Percentiles rank a stretch among this genome's conserved stretches.
phyloP scores from a whole-genome alignment of 2,113 vertebrate species.

The Rhinichthys klamathensis region DNA sequence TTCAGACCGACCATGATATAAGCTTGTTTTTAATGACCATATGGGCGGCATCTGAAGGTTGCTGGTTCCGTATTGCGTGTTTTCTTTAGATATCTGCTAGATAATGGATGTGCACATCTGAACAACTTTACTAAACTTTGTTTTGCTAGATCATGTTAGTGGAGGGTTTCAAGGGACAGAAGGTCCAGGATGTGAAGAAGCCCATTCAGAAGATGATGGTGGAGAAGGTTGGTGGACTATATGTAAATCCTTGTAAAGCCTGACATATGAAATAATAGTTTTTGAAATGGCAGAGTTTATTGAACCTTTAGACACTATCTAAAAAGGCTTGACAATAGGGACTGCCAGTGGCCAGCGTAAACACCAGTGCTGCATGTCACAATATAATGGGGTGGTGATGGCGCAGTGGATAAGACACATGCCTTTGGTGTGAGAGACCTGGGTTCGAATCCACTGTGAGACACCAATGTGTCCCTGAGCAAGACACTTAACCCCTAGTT shows the following conservation, averaged over 20 bases:
- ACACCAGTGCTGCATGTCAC: too few relatives aligned
- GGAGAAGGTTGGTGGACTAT: conserved; percentile 71
- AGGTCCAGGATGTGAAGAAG: conserved; percentile 95
- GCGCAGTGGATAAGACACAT: too few relatives aligned
- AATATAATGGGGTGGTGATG: too few relatives aligned
- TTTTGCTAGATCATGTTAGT: conserved; percentile 89
- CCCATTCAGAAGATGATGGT: conserved; percentile 91
- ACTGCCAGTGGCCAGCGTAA: too few relatives aligned
- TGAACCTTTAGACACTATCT: too few relatives aligned
- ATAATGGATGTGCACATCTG: background rate
- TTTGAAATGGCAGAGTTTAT: background rate
- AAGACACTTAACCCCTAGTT: too few relatives aligned
- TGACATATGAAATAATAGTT: background rate
- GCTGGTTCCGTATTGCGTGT: background rate
- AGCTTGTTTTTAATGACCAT: background rate
- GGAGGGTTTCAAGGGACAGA: conserved; percentile 89
- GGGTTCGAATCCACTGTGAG: too few relatives aligned
- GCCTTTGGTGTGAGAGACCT: too few relatives aligned
- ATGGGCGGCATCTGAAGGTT: background rate
- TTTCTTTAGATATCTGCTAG: background rate
- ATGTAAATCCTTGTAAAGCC: background rate
- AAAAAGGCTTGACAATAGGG: too few relatives aligned
- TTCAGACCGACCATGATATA: too few relatives aligned
- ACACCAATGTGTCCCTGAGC: too few relatives aligned
- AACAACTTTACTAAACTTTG: background rate